Evolutionary conservation across 2,113 vertebrate genomes (phyloP), one percentile per base, ranked within the genome.

Genomic region (Oceanites oceanicus): DNA sequence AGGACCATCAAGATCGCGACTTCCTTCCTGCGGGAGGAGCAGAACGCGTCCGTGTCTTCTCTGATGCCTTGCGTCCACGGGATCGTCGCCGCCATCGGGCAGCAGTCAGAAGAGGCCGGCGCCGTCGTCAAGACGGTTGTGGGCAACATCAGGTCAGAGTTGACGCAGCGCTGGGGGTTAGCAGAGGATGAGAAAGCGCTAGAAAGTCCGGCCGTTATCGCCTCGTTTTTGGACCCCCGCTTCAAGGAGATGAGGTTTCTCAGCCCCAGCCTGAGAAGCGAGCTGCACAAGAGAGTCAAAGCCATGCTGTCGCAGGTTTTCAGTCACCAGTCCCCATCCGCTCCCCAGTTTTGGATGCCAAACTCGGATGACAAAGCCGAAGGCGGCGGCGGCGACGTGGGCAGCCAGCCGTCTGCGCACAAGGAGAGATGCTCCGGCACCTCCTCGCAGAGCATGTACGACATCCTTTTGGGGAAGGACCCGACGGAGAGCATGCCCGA

Each of bases 181-280:
- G 49, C 55, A 22, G 96, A 98, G 4, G 97, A 98, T 2, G 97
- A 96, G 36, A 92, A 93, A 5, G 67, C 96, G 68, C 62, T 98
- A 44, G 96, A 94, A 19, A 97, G 83, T 16, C 96, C 98, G 0
- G 97, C 97, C 0, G 96, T 97, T 2, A 70, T 98, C 4, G 97
- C 97, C 4, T 98, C 98, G 0, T 98, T 98, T n/a, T n/a, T 98
- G 66, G 98, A 98, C 52, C 98, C 98, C 1, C 97, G 98, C 15
- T 98, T 98, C 80, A 98, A 98, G 83, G 98, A 98, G 78, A 76
- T 98, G 85, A 85, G 97, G 44, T 98, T 98, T 45, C 96, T 98
- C 13, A 98, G 87, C 65, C 97, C 97, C 3, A 65, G 85, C 25
- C 88, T 96, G 13, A 91, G 98, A 2, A 96, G 92, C 15, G 93